Percentiles rank a stretch among this genome's conserved stretches.
Conservation (phyloP, 2,888 invertebrate species). For the Hydroisotoma schaefferi region DNA sequence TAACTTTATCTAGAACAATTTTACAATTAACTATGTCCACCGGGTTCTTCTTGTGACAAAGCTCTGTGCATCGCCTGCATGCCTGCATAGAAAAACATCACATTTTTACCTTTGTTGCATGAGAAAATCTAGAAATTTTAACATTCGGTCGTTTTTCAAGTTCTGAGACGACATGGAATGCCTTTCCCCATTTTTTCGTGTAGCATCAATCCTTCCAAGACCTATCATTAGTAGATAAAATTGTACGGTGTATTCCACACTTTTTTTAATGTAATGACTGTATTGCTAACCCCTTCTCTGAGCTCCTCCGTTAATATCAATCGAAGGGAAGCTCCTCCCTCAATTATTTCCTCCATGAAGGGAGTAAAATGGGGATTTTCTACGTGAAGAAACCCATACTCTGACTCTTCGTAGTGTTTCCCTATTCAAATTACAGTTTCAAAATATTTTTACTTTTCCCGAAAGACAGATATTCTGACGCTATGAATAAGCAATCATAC, state of each 20-base stretch:
- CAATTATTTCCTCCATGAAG: conserved; percentile 25
- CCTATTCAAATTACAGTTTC: conserved; percentile 5
- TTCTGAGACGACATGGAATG: conserved; percentile 16
- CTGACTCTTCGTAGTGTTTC: conserved; percentile 28
- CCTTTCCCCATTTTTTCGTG: conserved; percentile 18
- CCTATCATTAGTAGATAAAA: conserved; percentile 50
- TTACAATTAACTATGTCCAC: background rate
- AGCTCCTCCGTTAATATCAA: conserved; percentile 36
- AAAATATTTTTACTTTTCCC: too few relatives aligned
- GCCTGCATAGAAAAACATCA: too few relatives aligned
- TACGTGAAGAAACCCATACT: conserved; percentile 33
- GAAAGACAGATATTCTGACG: too few relatives aligned
- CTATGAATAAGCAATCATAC: too few relatives aligned
- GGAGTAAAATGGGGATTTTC: conserved; percentile 23
- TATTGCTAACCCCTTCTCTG: conserved; percentile 56
- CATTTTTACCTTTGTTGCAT: conserved; percentile 32
- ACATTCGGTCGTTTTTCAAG: conserved; percentile 21
- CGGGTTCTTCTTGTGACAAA: too few relatives aligned
- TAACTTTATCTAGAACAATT: conserved; percentile 13
- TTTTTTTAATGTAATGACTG: conserved; percentile 75
- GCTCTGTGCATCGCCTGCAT: too few relatives aligned
- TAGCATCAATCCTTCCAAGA: conserved; percentile 14
- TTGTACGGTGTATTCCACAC: conserved; percentile 63
- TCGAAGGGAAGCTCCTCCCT: conserved; percentile 29
- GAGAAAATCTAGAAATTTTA: conserved; percentile 25